Percentiles rank a stretch among this genome's conserved stretches.
Conservation (phyloP, 2,797 vertebrate genomes). For the Ispidina lecontei region DNA sequence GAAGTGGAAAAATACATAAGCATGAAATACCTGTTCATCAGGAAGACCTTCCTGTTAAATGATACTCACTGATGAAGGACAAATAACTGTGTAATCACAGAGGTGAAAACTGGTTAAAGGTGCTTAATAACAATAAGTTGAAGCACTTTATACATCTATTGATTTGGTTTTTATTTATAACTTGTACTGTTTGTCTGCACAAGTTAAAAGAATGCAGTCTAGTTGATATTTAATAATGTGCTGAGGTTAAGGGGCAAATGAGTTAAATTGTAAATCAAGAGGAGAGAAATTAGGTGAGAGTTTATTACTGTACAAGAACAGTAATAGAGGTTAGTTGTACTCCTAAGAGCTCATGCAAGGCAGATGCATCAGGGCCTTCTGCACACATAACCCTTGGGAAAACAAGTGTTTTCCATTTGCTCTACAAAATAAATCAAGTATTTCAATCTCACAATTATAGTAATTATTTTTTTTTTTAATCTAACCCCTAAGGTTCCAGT, state of each 20-base stretch:
- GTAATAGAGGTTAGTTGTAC: neutral
- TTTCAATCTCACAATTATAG: neutral
- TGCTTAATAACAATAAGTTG: neutral
- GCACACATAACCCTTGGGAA: fast-evolving
- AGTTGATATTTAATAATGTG: neutral
- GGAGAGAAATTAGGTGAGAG: neutral
- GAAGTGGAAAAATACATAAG: neutral
- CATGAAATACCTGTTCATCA: neutral
- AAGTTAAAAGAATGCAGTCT: neutral
- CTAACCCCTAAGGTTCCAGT: slow-evolving; percentile 87
- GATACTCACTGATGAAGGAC: neutral
- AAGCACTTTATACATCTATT: no score
- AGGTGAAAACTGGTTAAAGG: neutral
- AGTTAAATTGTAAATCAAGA: neutral
- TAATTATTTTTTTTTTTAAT: no score
- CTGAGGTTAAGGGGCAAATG: neutral
- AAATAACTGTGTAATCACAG: neutral
- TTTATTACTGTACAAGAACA: neutral
- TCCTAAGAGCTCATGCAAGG: neutral
- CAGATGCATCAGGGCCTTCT: neutral
- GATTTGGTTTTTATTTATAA: neutral
- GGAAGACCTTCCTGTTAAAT: neutral
- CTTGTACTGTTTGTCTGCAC: neutral
- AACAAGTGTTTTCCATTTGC: neutral
- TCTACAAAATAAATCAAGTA: neutral